Conservation (phyloP, 2,888 invertebrate genomes). For the Luperina testacea region DNA sequence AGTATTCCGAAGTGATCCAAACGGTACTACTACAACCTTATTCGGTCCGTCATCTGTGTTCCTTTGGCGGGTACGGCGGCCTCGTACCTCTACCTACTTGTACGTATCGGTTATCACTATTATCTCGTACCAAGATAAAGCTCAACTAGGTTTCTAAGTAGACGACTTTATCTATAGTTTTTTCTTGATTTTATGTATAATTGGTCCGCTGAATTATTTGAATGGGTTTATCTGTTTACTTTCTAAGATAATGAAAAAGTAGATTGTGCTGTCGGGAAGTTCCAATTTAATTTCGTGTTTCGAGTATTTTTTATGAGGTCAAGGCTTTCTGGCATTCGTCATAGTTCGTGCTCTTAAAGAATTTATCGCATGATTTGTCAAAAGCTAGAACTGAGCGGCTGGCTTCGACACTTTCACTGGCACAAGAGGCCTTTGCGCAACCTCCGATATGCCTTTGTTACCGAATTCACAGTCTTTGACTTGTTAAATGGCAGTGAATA, state of each 20-base stretch:
- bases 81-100: constrained; percentile 1
- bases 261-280: constrained; percentile 5
- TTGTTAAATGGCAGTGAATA: constrained; percentile 56
- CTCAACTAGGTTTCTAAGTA: constrained; percentile 21
- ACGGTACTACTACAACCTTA: constrained; percentile 71
- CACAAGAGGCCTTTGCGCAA: constrained; percentile 73
- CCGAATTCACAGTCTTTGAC: constrained; percentile 60
- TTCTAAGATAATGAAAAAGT: constrained; percentile 22
- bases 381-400: constrained; percentile 60
- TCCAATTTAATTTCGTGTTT: constrained; percentile 27
- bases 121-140: constrained; percentile 42
- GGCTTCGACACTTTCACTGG: constrained; percentile 75
- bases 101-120: constrained; percentile 32
- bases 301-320: constrained; percentile 35
- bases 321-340: constrained; percentile 47
- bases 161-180: constrained; percentile 6
- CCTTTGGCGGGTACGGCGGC: constrained; percentile 39
- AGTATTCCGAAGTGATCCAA: constrained; percentile 70
- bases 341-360: constrained; percentile 50
- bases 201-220: constrained; percentile 10
- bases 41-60: constrained; percentile 61
- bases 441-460: constrained; percentile 72
- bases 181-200: constrained; percentile 27
- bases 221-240: constrained; percentile 18
- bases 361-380: constrained; percentile 67